Evolutionary conservation across 2,888 invertebrate species (phyloP).

Genomic region (Ochropleura leucogaster): DNA sequence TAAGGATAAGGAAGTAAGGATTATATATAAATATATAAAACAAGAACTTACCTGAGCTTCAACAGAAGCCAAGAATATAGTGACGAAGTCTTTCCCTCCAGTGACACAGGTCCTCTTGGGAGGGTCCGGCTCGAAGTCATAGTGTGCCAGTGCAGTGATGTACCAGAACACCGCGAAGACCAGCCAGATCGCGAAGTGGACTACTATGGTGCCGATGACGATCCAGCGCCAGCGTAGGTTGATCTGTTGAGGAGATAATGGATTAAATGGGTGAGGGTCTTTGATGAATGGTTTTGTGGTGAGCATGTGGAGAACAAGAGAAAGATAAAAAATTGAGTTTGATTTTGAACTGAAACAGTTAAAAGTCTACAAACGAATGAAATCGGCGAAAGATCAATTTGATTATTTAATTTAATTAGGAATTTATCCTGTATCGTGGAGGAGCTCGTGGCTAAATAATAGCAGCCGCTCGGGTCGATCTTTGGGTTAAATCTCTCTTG

Average conservation of each 20-base stretch:
- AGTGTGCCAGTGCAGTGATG: slow-evolving; percentile 85
- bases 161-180: slow-evolving; percentile 88
- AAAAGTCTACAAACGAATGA: neutral
- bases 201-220: slow-evolving; percentile 84
- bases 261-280: neutral
- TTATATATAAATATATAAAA: too few species aligned
- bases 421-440: too few species aligned
- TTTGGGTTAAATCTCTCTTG: too few species aligned
- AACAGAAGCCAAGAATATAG: slow-evolving; percentile 87
- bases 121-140: slow-evolving; percentile 87
- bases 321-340: too few species aligned
- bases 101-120: slow-evolving; percentile 84
- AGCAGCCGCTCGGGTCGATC: too few species aligned
- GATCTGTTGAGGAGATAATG: slow-evolving; percentile 72
- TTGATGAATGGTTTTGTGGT: neutral
- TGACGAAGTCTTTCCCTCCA: slow-evolving; percentile 86
- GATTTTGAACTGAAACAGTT: too few species aligned
- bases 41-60: slow-evolving; percentile 82
- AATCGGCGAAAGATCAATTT: too few species aligned
- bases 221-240: slow-evolving; percentile 89
- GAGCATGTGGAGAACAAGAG: neutral
- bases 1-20: too few species aligned
- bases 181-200: slow-evolving; percentile 87
- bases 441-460: too few species aligned
- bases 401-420: too few species aligned